These are phyloP conservation scores for Petaurus breviceps DNA, from an alignment of 2,113 vertebrate genomes.

Conservation along the genomic window DNA sequence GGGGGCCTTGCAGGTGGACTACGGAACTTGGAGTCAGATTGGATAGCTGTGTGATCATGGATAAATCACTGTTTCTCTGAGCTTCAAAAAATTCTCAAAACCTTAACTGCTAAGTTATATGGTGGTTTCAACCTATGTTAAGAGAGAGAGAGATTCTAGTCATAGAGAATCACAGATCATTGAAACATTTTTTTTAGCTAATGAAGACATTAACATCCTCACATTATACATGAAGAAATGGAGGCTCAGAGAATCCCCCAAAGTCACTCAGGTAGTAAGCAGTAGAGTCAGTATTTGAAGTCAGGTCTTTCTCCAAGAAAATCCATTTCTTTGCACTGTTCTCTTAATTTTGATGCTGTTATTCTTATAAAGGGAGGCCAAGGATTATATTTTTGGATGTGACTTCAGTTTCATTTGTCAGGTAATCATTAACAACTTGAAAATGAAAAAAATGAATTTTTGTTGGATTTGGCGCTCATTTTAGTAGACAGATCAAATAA, in stretches of 20 bases:
- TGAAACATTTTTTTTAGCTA: background rate
- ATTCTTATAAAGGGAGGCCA: conserved; percentile 51
- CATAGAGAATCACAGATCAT: background rate
- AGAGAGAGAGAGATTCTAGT: background rate
- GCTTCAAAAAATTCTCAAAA: background rate
- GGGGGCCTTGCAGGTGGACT: background rate
- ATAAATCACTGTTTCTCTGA: background rate
- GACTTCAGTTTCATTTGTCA: conserved; percentile 64
- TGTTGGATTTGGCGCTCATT: conserved; percentile 65
- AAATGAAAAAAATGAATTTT: conserved; percentile 64
- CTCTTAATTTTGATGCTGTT: conserved; percentile 5
- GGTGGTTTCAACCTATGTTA: background rate
- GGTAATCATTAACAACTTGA: conserved; percentile 72
- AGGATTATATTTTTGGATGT: conserved; percentile 68
- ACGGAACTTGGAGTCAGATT: background rate
- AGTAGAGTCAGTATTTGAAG: background rate
- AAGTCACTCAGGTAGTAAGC: background rate
- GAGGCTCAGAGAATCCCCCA: background rate
- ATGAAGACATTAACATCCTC: background rate
- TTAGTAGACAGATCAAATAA: conserved; percentile 67
- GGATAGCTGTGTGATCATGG: background rate
- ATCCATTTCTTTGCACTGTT: background rate
- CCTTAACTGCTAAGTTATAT: background rate
- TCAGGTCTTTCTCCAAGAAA: background rate
- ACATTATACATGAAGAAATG: background rate